A percentile compares a stretch with the other conserved stretches of the same genome.
Evolutionary conservation across 2,113 vertebrate genomes (phyloP).

Genomic region (Psilopsiagon aurifrons): DNA sequence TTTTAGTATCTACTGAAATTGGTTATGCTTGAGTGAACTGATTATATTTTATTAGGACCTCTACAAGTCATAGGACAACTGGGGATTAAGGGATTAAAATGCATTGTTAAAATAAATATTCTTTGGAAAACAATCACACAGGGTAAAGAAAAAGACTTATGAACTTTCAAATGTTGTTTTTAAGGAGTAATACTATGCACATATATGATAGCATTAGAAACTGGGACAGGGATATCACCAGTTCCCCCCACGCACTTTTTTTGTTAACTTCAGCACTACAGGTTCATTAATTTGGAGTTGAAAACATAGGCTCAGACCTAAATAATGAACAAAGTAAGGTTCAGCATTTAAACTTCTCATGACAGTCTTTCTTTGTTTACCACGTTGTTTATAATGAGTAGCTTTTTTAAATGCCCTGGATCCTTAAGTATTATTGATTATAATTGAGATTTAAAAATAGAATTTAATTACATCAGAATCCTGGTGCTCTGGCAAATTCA

Average conservation of each 20-base stretch:
- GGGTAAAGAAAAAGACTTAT: neutral
- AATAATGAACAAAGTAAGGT: neutral
- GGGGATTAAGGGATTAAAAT: neutral
- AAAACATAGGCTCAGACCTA: neutral
- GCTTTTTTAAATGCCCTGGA: neutral
- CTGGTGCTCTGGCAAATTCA: neutral
- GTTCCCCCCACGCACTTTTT: accelerated
- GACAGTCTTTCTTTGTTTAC: neutral
- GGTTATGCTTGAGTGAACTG: neutral
- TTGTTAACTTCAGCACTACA: neutral
- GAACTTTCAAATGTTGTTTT: neutral
- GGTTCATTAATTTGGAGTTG: neutral
- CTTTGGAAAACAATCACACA: neutral
- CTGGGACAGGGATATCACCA: neutral
- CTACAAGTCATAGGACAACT: neutral
- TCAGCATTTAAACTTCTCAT: neutral
- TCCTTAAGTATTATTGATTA: neutral
- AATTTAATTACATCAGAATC: neutral
- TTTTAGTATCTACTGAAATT: neutral
- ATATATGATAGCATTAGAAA: neutral
- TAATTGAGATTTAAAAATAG: neutral
- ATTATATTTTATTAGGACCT: neutral
- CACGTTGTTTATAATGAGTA: neutral
- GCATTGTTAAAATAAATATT: neutral
- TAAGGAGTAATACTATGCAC: neutral